phyloP scores from a whole-genome alignment of 2,797 vertebrate species.

The Poeciliopsis infans region DNA sequence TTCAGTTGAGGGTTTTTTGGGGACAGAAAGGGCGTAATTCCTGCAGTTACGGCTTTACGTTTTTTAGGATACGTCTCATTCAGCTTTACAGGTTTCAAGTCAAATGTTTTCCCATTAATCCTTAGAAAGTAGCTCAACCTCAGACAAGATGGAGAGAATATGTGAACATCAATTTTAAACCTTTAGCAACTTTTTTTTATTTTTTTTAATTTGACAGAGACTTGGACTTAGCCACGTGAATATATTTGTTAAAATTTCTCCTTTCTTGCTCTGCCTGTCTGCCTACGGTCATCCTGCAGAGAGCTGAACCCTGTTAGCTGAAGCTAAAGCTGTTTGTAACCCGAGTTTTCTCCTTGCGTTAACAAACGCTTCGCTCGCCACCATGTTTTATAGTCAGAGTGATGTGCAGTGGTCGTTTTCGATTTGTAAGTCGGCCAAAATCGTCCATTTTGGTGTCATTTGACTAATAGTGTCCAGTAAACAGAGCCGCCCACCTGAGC shows the following conservation, averaged over 20 bases:
- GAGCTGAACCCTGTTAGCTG: neutral
- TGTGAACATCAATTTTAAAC: neutral
- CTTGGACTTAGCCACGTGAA: neutral
- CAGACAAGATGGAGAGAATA: neutral
- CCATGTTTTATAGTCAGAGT: neutral
- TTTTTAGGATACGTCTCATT: neutral
- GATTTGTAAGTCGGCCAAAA: neutral
- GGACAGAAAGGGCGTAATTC: neutral
- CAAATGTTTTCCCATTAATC: neutral
- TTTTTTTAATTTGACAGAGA: neutral
- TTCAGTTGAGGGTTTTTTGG: neutral
- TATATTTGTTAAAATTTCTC: neutral
- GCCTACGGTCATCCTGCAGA: neutral
- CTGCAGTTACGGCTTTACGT: neutral
- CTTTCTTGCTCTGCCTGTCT: neutral
- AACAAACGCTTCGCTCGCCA: neutral
- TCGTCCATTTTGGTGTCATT: neutral
- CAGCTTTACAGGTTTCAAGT: neutral
- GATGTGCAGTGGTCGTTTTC: neutral
- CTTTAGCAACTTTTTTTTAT: neutral
- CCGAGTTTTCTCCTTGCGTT: neutral
- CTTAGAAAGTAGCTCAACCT: neutral
- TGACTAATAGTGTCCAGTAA: neutral
- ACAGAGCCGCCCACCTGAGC: neutral
- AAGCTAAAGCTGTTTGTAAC: neutral